These are phyloP conservation scores for Nineta flava DNA, from an alignment of 2,888 invertebrate genomes.

Conservation along the genomic window DNA sequence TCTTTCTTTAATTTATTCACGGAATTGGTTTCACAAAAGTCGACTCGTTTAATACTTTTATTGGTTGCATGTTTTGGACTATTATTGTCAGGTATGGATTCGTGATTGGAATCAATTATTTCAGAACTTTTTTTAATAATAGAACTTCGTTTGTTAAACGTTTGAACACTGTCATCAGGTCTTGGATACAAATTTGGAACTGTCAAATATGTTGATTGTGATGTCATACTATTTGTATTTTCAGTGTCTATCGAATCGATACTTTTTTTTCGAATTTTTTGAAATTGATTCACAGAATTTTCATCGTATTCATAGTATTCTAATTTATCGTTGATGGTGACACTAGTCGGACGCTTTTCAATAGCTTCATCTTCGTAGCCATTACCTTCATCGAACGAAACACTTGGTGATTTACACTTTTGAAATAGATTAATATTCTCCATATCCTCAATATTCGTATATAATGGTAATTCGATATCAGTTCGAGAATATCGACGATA, in stretches of 20 bases:
- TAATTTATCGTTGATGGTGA: slow-evolving; percentile 35
- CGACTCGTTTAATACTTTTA: slow-evolving; percentile 1
- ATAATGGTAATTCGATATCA: neutral
- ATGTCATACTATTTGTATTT: neutral
- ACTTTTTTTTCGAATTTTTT: neutral
- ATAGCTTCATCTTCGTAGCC: neutral
- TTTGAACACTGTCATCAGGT: neutral
- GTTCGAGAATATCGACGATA: neutral
- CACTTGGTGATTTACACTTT: slow-evolving; percentile 4
- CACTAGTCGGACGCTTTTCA: slow-evolving; percentile 12
- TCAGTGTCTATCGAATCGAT: neutral
- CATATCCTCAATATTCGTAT: neutral
- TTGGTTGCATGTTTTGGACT: neutral
- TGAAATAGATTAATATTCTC: neutral
- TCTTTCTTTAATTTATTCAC: slow-evolving; percentile 2
- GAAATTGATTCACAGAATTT: neutral
- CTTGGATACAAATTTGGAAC: neutral
- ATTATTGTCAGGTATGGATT: neutral
- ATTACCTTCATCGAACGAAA: neutral
- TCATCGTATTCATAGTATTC: slow-evolving; percentile 20
- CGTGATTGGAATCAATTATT: neutral
- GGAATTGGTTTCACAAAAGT: slow-evolving; percentile 10
- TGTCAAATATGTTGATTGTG: neutral
- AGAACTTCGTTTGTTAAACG: neutral
- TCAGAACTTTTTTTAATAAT: neutral